Evolutionary conservation across 2,797 vertebrate genomes (phyloP).

Genomic region (Gobio occitaniae): DNA sequence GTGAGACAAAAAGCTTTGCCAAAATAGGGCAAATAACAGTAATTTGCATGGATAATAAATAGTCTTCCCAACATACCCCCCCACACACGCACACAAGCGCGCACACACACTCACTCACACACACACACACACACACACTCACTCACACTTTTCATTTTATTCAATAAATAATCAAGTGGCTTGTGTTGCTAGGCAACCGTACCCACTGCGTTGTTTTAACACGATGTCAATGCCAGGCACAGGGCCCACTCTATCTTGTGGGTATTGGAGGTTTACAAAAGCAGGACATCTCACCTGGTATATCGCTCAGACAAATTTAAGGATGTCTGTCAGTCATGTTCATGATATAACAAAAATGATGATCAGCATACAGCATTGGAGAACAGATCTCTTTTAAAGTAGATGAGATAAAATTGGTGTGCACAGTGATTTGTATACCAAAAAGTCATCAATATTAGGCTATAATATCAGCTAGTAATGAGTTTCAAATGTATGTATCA

Average conservation of each 20-base stretch:
- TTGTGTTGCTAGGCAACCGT: conserved; percentile 79
- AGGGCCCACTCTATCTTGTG: conserved; percentile 61
- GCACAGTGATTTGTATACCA: background rate
- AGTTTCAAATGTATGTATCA: background rate
- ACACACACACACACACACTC: conserved; percentile 2
- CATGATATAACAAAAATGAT: conserved; percentile 6
- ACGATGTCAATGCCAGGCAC: conserved; percentile 65
- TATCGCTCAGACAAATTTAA: background rate
- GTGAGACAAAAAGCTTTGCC: conserved; percentile 62
- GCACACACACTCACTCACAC: too few species aligned
- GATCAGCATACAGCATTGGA: background rate
- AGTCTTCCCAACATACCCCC: conserved; percentile 53
- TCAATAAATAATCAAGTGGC: conserved; percentile 76
- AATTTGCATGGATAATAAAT: conserved; percentile 72
- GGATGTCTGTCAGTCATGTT: conserved; percentile 37
- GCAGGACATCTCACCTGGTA: conserved; percentile 12
- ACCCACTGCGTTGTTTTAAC: conserved; percentile 73
- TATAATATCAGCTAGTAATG: background rate
- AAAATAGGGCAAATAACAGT: conserved; percentile 68
- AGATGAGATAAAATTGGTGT: conserved; percentile 2
- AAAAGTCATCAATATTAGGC: background rate
- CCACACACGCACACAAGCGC: background rate
- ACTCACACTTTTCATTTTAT: conserved; percentile 62
- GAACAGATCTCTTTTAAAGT: conserved; percentile 16
- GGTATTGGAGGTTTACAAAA: conserved; percentile 47